Percentiles rank a stretch among this genome's conserved stretches.
Evolutionary conservation across 2,888 invertebrate species (phyloP).

Genomic region (Lepidonotus clava): DNA sequence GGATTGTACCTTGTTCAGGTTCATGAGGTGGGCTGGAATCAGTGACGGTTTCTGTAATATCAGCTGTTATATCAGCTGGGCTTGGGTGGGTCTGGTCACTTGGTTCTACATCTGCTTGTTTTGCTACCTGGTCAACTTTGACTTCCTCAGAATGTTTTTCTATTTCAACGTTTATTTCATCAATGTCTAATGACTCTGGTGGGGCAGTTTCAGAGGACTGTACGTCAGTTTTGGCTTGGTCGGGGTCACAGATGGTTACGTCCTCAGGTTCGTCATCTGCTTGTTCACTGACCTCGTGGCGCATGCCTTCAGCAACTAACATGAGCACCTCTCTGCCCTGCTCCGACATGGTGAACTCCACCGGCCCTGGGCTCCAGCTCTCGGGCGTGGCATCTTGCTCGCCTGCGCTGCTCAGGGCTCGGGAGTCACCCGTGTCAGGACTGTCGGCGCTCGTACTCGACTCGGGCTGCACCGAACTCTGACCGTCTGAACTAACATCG

Average conservation of each 20-base stretch:
- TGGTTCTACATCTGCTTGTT: too few relatives aligned
- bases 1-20: too few relatives aligned
- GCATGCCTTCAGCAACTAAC: neutral
- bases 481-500: conserved; percentile 17
- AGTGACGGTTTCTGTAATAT: too few relatives aligned
- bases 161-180: neutral
- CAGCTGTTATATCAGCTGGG: too few relatives aligned
- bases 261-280: neutral
- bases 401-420: conserved; percentile 36
- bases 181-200: neutral
- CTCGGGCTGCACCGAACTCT: conserved; percentile 42
- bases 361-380: conserved; percentile 45
- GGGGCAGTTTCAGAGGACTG: too few relatives aligned
- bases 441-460: conserved; percentile 27
- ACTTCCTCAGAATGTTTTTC: too few relatives aligned
- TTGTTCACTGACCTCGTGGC: neutral
- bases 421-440: conserved; percentile 33
- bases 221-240: neutral
- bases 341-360: conserved; percentile 18
- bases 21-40: too few relatives aligned
- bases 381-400: conserved; percentile 32
- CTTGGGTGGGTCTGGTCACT: too few relatives aligned
- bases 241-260: neutral
- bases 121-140: too few relatives aligned
- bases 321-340: conserved; percentile 10